phyloP scores from a whole-genome alignment of 1,140 invertebrate species.

The Triops cancriformis region DNA sequence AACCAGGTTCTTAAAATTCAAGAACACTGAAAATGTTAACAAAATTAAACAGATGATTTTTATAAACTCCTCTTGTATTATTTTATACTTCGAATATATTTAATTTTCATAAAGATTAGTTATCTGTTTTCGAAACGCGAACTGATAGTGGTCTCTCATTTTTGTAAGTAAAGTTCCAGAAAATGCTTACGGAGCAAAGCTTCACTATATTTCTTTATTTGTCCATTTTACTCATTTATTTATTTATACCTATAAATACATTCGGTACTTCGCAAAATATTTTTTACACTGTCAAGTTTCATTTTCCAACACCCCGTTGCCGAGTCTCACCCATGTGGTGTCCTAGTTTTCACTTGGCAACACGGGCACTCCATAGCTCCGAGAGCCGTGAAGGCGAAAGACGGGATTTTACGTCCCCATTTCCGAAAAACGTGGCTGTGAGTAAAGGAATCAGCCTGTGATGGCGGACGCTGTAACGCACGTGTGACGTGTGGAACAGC shows the following conservation, averaged over 20 bases:
- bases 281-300: not conserved
- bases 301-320: not conserved
- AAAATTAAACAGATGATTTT: not conserved
- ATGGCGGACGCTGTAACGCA: constrained; percentile 12
- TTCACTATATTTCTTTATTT: too few species aligned
- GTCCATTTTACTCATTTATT: too few species aligned
- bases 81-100: not conserved
- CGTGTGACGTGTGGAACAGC: not conserved
- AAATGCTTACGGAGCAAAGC: too few species aligned
- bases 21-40: not conserved
- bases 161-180: too few species aligned
- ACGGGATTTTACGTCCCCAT: not conserved
- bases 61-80: not conserved
- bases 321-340: not conserved
- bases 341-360: not conserved
- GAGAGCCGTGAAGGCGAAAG: not conserved
- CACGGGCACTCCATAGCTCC: not conserved
- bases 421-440: not conserved
- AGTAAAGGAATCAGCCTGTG: not conserved
- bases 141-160: not conserved
- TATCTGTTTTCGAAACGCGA: not conserved
- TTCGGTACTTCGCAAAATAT: not conserved
- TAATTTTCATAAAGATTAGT: not conserved
- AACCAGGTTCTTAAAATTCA: not conserved
- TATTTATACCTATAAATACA: not conserved